Percentiles rank a stretch among this genome's conserved stretches.
These are phyloP conservation scores for Potamilus streckersoni DNA, from an alignment of 1,140 invertebrate genomes.

Conservation along the genomic window DNA sequence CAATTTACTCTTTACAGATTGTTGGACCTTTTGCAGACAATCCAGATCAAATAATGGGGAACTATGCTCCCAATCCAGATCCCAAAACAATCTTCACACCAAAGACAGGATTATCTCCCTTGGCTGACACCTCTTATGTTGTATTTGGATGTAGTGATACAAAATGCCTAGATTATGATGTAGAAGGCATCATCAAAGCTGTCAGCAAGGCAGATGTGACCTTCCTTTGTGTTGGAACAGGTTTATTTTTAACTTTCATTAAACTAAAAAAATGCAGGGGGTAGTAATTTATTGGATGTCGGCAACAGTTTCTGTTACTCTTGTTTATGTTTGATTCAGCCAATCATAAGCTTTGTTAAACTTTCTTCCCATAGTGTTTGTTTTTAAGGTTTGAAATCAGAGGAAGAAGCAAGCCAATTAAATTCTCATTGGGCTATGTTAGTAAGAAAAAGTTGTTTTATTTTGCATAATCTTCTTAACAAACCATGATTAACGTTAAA, in stretches of 20 bases:
- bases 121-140: constrained; percentile 39
- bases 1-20: constrained; percentile 38
- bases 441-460: no score
- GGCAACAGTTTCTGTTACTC: neutral
- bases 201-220: constrained; percentile 52
- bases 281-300: neutral
- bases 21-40: constrained; percentile 66
- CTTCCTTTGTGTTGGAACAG: constrained; percentile 65
- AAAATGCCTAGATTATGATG: constrained; percentile 49
- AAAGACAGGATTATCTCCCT: constrained; percentile 39
- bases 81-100: constrained; percentile 54
- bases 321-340: neutral
- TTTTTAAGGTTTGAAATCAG: neutral
- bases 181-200: constrained; percentile 38
- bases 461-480: no score
- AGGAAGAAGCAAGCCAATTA: no score
- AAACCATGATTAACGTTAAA: no score
- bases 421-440: no score
- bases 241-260: constrained; percentile 31
- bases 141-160: constrained; percentile 54
- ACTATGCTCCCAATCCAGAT: constrained; percentile 52
- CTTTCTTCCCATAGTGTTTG: neutral
- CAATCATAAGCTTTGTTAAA: neutral
- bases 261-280: neutral
- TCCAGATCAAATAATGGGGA: constrained; percentile 58